Conservation (phyloP, 92 coral and sea anemone species). For the Porites cylindrica region DNA sequence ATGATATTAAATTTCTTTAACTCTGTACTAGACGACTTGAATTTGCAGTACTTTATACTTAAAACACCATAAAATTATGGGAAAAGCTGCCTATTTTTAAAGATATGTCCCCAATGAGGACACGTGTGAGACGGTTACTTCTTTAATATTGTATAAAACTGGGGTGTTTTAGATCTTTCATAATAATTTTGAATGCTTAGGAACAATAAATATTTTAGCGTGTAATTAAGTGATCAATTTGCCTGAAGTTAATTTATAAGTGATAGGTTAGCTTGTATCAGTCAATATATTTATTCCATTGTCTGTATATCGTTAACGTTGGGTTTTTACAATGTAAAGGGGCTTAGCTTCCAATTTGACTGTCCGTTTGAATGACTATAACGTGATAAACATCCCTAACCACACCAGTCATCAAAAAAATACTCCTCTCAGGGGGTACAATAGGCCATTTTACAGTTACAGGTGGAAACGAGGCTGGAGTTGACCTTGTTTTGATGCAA, state of each 20-base stretch:
- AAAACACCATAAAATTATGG: neutral
- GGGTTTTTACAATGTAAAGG: neutral
- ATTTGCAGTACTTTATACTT: neutral
- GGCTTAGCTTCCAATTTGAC: neutral
- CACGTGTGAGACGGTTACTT: neutral
- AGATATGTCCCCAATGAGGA: neutral
- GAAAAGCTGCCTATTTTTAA: conserved; percentile 1
- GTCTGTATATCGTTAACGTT: conserved; percentile 17
- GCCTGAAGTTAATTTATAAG: neutral
- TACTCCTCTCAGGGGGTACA: no score
- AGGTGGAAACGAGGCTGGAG: no score
- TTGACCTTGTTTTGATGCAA: no score
- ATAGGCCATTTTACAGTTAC: no score
- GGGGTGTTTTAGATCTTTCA: conserved; percentile 27
- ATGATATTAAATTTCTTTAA: no score
- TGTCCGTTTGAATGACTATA: no score
- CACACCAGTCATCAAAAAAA: no score
- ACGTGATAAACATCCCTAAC: no score
- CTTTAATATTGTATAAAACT: neutral
- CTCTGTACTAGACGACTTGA: neutral
- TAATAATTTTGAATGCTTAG: neutral
- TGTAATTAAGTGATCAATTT: conserved; percentile 1
- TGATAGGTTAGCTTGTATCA: neutral
- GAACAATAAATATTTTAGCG: conserved; percentile 5
- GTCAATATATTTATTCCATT: conserved; percentile 8